These are phyloP conservation scores for Callyntrura guangdongensis DNA, from an alignment of 2,888 invertebrate genomes.

Conservation along the genomic window DNA sequence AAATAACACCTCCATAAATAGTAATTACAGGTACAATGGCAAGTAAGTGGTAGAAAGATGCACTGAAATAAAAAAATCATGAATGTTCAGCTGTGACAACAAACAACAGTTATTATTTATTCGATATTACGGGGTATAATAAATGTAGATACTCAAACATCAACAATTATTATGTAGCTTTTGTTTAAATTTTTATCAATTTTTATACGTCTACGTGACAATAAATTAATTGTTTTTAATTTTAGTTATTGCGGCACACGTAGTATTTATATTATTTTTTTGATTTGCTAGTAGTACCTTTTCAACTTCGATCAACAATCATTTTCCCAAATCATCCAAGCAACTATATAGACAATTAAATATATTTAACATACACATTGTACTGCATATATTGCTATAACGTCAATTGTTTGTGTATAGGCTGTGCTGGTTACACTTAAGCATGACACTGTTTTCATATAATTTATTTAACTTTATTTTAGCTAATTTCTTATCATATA, in stretches of 20 bases:
- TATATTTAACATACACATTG: no score
- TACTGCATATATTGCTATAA: no score
- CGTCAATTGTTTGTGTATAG: no score
- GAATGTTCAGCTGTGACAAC: not conserved
- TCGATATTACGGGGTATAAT: not conserved
- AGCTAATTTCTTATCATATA: not conserved
- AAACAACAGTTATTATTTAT: not conserved
- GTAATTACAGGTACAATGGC: no score
- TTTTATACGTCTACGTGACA: not conserved
- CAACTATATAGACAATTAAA: no score
- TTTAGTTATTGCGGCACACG: not conserved
- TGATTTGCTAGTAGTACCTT: not conserved
- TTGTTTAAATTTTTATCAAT: not conserved
- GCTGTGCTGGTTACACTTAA: no score
- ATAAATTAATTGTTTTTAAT: not conserved
- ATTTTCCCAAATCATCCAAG: not conserved
- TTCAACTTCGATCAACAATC: not conserved
- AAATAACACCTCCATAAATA: no score
- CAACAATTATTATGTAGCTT: not conserved
- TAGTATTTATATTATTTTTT: not conserved
- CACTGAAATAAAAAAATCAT: not conserved
- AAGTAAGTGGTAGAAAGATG: no score
- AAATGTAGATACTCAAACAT: not conserved
- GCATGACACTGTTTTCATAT: not conserved
- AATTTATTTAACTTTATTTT: not conserved